Evolutionary conservation across 2,888 invertebrate genomes (phyloP), one percentile per base, ranked within the genome.

Genomic region (Baronia brevicornis): DNA sequence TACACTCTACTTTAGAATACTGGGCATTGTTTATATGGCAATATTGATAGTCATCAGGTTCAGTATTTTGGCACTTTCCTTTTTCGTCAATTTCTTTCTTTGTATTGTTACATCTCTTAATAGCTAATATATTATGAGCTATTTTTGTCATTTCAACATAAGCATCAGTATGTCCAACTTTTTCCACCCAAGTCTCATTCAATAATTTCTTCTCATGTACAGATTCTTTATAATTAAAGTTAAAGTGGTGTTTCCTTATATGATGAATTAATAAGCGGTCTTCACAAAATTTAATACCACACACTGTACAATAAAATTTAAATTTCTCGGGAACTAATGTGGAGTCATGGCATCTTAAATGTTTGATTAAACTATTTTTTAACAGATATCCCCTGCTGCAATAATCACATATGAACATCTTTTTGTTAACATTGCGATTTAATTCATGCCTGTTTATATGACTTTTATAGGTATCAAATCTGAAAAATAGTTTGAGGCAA

Each of bases 141-240:
- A 23, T 5, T 12, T 28, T 33, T 11, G 22, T 33, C 28, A 33
- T 33, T 14, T 28, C 12, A 4, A 33, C 28, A 5, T 18, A 28
- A 8, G 19, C 14, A n/a, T 33, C 13, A 1, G 18, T 20, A 1
- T 18, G 8, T 1, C 12, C 11, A 1, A 28, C 28, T 3, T 12
- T 8, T 11, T 33, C 33, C 5, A 23, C 13, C 28, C 28, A 28
- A 3, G 17, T 24, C 8, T 27, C 33, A 6, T 33, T 33, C 1
- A 11, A 15, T 4, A 26, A 1, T n/a, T 26, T 33, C 2, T 13
- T 14, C 2, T 7, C 6, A 15, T 27, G 15, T 10, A 26, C 10
- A 8, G 21, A 20, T 11, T 26, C 22, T 4, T 33, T 33, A 3
- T 7, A 15, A 5, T 28, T 10, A 5, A 23, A 18, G 11, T 33